These are phyloP conservation scores for Corynorhinus townsendii DNA, from an alignment of 2,113 vertebrate genomes.

Conservation along the genomic window DNA sequence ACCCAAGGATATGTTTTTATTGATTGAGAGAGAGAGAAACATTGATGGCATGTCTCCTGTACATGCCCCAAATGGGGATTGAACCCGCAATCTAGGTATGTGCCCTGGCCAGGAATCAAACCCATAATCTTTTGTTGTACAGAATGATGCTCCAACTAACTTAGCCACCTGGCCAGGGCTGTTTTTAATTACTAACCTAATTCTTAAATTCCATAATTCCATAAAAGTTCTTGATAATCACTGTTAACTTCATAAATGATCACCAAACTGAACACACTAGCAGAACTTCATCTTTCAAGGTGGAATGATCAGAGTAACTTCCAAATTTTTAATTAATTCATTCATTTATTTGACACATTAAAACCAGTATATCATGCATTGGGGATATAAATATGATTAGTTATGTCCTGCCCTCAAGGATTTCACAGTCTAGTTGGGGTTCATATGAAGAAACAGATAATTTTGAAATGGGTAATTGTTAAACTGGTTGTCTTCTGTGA, in stretches of 20 bases:
- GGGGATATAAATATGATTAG: slow-evolving; percentile 1
- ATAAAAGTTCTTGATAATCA: neutral
- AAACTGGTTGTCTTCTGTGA: neutral
- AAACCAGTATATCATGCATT: neutral
- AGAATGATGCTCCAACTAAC: neutral
- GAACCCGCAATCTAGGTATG: no score
- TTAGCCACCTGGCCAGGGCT: neutral
- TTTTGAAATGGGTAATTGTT: neutral
- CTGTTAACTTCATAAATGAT: neutral
- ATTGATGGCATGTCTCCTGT: no score
- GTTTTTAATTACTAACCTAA: neutral
- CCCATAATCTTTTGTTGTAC: no score
- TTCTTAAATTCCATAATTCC: neutral
- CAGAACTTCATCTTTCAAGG: neutral
- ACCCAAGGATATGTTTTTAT: no score
- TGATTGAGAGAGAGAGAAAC: no score
- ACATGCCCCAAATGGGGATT: no score
- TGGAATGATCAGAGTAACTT: neutral
- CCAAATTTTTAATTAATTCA: neutral
- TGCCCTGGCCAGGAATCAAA: no score
- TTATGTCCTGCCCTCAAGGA: neutral
- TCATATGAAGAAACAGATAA: neutral
- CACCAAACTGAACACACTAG: neutral
- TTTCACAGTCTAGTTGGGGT: neutral
- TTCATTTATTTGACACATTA: neutral